phyloP scores from a whole-genome alignment of 2,888 invertebrate genomes.

The Dione vanillae region DNA sequence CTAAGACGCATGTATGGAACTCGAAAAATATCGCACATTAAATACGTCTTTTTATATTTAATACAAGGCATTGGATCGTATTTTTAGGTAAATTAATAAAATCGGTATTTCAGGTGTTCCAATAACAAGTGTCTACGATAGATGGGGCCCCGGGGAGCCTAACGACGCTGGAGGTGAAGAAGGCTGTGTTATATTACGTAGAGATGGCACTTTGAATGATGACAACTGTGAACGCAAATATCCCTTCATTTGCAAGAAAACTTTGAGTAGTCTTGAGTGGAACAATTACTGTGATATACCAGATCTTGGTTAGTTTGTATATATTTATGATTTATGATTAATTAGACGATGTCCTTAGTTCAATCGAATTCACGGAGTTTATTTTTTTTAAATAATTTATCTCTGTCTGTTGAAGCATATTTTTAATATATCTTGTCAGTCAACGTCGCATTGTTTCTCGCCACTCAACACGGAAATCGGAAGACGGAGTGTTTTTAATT shows the following conservation, averaged over 20 bases:
- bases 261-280: slow-evolving; percentile 61
- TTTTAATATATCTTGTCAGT: no score
- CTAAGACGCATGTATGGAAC: background rate
- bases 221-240: slow-evolving; percentile 55
- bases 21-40: background rate
- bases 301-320: slow-evolving; percentile 55
- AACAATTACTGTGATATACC: slow-evolving; percentile 64
- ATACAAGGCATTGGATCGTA: background rate
- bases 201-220: slow-evolving; percentile 59
- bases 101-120: slow-evolving; percentile 55
- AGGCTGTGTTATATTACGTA: slow-evolving; percentile 59
- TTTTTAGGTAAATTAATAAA: slow-evolving; percentile 9
- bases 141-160: slow-evolving; percentile 66
- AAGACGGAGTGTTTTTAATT: no score
- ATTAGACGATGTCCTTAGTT: no score
- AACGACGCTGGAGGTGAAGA: slow-evolving; percentile 59
- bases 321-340: no score
- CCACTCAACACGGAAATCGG: no score
- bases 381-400: no score
- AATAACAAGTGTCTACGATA: slow-evolving; percentile 59
- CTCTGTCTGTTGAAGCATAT: no score
- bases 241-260: slow-evolving; percentile 72
- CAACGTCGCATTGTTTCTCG: no score
- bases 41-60: background rate
- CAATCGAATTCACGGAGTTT: no score